Conservation (phyloP, 2,797 vertebrate genomes). For the Sebastes iracundus region DNA sequence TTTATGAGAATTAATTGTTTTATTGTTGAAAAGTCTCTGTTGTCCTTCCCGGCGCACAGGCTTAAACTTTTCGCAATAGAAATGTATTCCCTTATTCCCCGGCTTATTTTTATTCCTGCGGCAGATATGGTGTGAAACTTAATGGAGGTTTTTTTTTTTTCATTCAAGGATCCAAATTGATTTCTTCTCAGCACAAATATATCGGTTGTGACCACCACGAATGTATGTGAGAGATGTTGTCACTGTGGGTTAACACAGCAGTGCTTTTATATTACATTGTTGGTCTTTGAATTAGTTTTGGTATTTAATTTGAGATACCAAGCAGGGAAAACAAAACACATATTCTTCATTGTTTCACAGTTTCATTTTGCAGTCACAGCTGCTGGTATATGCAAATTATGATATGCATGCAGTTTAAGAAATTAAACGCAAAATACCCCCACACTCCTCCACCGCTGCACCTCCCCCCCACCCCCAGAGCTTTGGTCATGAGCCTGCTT, state of each 20-base stretch:
- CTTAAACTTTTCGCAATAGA: conserved; percentile 13
- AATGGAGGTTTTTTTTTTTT: neutral
- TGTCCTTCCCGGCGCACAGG: conserved; percentile 27
- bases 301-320: neutral
- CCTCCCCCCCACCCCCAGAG: neutral
- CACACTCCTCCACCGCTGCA: neutral
- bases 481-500: conserved; percentile 57
- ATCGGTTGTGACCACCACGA: conserved; percentile 5
- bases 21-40: conserved; percentile 50
- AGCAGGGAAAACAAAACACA: neutral
- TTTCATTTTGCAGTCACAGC: neutral
- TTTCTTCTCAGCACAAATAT: conserved; percentile 19
- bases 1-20: conserved; percentile 49
- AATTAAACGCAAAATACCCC: neutral
- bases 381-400: neutral
- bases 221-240: conserved; percentile 15
- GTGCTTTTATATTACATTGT: neutral
- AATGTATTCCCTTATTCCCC: conserved; percentile 29
- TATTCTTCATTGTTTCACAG: neutral
- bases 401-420: neutral
- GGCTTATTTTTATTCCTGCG: conserved; percentile 30
- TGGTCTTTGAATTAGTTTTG: neutral
- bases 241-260: neutral
- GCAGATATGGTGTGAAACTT: conserved; percentile 13
- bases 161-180: conserved; percentile 32